Evolutionary conservation across 1,140 invertebrate species (phyloP).

Genomic region (Panagrolaimus sp.): DNA sequence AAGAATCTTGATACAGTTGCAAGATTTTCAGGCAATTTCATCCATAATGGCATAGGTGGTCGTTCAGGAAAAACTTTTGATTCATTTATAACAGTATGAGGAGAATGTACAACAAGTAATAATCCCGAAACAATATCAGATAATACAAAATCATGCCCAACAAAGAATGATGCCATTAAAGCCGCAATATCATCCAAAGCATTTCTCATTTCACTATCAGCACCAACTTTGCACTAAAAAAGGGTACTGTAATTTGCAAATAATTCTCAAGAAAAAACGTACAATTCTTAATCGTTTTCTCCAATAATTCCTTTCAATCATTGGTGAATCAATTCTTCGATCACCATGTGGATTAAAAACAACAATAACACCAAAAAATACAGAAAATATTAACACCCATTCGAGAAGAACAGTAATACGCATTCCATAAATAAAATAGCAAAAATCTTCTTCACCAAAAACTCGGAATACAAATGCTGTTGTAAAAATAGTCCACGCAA

Average conservation of each 20-base stretch:
- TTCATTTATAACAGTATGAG: conserved; percentile 21
- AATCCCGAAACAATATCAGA: conserved; percentile 80
- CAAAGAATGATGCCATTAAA: conserved; percentile 50
- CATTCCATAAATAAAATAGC: conserved; percentile 21
- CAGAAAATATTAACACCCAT: conserved; percentile 43
- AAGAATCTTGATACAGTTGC: conserved; percentile 71
- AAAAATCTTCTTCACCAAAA: conserved; percentile 23
- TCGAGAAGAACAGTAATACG: conserved; percentile 47
- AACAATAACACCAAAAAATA: conserved; percentile 46
- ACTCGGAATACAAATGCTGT: conserved; percentile 44
- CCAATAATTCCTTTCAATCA: conserved; percentile 47
- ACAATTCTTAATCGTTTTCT: conserved; percentile 36
- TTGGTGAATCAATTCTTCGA: conserved; percentile 32
- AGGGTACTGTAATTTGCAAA: neutral
- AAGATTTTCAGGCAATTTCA: conserved; percentile 63
- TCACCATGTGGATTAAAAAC: conserved; percentile 51
- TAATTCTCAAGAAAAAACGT: neutral
- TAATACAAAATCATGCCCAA: conserved; percentile 69
- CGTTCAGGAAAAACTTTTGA: conserved; percentile 25
- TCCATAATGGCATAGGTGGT: conserved; percentile 27
- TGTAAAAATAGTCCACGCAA: conserved; percentile 40
- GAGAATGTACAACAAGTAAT: conserved; percentile 66
- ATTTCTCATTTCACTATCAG: conserved; percentile 41
- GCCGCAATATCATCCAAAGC: conserved; percentile 53
- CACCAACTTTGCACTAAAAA: conserved; percentile 51